A percentile compares a stretch with the other conserved stretches of the same genome.
Evolutionary conservation across 1,140 invertebrate genomes (phyloP).

Genomic region (Daktulosphaira vitifoliae): DNA sequence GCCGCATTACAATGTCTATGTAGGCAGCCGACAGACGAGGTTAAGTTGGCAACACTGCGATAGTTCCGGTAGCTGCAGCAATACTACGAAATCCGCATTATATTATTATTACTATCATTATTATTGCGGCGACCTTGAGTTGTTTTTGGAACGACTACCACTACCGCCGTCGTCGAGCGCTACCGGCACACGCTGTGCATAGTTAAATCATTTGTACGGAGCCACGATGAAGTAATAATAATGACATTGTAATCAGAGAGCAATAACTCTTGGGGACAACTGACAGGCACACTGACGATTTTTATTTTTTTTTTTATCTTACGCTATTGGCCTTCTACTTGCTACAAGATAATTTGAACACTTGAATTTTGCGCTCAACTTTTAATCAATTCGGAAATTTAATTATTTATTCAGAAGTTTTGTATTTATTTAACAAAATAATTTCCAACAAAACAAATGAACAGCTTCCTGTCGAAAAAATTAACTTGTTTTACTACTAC

Average conservation of each 20-base stretch:
- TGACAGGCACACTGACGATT: background rate
- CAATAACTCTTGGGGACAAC: background rate
- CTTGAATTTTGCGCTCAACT: too few species aligned
- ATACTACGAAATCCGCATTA: constrained; percentile 10
- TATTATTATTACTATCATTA: background rate
- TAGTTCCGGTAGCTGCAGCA: background rate
- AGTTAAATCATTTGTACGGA: background rate
- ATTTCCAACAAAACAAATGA: too few species aligned
- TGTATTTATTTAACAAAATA: too few species aligned
- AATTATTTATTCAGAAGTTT: too few species aligned
- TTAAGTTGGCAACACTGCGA: constrained; percentile 14
- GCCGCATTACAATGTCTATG: too few species aligned
- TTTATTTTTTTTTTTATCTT: background rate
- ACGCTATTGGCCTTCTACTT: too few species aligned
- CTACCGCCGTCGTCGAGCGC: background rate
- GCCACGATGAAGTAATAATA: background rate
- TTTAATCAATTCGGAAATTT: too few species aligned
- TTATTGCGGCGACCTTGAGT: constrained; percentile 5
- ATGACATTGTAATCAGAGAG: background rate
- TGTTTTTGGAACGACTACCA: constrained; percentile 13
- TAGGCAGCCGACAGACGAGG: background rate
- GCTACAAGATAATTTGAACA: too few species aligned
- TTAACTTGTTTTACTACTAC: too few species aligned
- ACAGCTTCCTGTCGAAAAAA: too few species aligned
- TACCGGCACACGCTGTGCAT: constrained; percentile 2